Percentiles rank a stretch among this genome's conserved stretches.
phyloP scores from a whole-genome alignment of 2,113 vertebrate species.

The Rhinolophus ferrumequinum region DNA sequence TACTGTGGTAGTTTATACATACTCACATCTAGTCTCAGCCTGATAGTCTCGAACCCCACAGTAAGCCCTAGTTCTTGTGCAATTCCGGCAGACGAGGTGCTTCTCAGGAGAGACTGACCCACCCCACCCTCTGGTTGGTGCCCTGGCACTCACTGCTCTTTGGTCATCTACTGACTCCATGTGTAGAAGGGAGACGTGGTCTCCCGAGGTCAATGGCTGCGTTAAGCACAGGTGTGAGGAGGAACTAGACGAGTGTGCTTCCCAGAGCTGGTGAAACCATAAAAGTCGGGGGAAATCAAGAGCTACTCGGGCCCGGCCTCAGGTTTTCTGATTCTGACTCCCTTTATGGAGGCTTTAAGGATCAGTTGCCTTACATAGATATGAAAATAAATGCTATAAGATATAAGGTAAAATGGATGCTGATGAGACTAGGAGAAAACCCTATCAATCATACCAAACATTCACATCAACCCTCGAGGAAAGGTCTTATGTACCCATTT shows the following conservation, averaged over 20 bases:
- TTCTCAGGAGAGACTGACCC: neutral
- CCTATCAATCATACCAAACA: fast-evolving
- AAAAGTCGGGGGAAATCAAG: neutral
- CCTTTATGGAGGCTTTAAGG: neutral
- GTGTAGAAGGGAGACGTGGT: neutral
- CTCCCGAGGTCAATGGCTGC: neutral
- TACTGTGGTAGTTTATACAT: neutral
- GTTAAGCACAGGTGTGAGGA: neutral
- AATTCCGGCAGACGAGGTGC: neutral
- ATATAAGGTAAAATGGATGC: neutral
- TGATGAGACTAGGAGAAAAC: neutral
- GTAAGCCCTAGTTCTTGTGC: neutral
- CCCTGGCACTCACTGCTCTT: neutral
- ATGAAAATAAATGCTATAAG: neutral
- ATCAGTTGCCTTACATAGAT: neutral
- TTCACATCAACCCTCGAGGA: neutral
- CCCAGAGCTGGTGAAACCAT: neutral
- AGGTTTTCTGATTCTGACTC: neutral
- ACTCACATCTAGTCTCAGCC: neutral
- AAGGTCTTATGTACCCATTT: neutral
- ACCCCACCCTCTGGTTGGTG: neutral
- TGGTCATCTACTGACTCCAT: neutral
- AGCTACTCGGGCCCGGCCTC: neutral
- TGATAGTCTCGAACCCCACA: neutral
- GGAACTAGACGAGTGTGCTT: neutral